phyloP scores from a whole-genome alignment of 2,797 vertebrate species.

The Chromis chromis region DNA sequence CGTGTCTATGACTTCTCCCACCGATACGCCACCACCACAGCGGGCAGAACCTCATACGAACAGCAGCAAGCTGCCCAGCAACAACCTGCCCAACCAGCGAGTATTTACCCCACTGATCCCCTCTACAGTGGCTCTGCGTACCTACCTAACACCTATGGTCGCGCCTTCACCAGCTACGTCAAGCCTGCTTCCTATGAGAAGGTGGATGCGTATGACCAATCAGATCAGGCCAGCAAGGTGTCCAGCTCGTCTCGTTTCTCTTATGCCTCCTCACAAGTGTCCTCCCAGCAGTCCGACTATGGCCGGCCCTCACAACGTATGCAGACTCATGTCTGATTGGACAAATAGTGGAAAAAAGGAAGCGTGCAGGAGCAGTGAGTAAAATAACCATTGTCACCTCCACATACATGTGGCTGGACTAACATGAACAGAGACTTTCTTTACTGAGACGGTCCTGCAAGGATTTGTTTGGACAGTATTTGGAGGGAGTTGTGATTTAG shows the following conservation, averaged over 20 bases:
- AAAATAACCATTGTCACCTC: slow-evolving; percentile 54
- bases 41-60: slow-evolving; percentile 82
- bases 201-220: slow-evolving; percentile 87
- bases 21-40: slow-evolving; percentile 86
- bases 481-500: slow-evolving; percentile 57
- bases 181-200: slow-evolving; percentile 89
- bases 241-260: slow-evolving; percentile 88
- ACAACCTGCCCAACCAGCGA: slow-evolving; percentile 75
- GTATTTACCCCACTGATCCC: slow-evolving; percentile 83
- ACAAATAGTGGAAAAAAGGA: slow-evolving; percentile 29
- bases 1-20: slow-evolving; percentile 88
- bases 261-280: slow-evolving; percentile 89
- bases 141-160: slow-evolving; percentile 88
- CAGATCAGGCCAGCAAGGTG: slow-evolving; percentile 88
- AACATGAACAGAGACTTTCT: slow-evolving; percentile 72
- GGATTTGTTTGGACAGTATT: slow-evolving; percentile 64
- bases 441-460: slow-evolving; percentile 57
- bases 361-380: slow-evolving; percentile 49
- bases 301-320: slow-evolving; percentile 90
- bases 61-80: slow-evolving; percentile 82
- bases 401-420: slow-evolving; percentile 65
- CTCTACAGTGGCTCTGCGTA: slow-evolving; percentile 85
- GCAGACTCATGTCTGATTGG: slow-evolving; percentile 93
- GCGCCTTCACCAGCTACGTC: slow-evolving; percentile 91
- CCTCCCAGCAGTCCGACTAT: slow-evolving; percentile 89